Conservation (phyloP, 2,888 invertebrate genomes). For the Amphipyra berbera region DNA sequence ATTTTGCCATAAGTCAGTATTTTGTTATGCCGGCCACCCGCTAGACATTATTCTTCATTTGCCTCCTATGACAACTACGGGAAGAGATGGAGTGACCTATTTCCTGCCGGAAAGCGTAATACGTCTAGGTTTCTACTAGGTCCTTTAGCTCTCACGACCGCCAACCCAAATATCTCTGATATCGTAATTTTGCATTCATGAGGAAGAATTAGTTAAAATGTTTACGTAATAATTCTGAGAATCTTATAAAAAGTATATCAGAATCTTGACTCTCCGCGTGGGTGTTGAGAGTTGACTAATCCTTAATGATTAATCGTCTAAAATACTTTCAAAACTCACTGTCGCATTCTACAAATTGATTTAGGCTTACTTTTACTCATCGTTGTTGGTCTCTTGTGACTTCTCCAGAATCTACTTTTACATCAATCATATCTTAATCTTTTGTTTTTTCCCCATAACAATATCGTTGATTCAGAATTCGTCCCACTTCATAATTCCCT, state of each 20-base stretch:
- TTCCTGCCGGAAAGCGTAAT: too few species aligned
- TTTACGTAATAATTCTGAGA: conserved; percentile 13
- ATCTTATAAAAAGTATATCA: conserved; percentile 19
- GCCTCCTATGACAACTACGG: too few species aligned
- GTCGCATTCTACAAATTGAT: conserved; percentile 4
- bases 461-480: conserved; percentile 50
- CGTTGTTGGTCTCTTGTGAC: not conserved
- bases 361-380: conserved; percentile 1
- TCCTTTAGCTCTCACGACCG: too few species aligned
- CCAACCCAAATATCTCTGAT: too few species aligned
- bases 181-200: too few species aligned
- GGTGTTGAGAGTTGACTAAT: conserved; percentile 12
- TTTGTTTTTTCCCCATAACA: conserved; percentile 41
- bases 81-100: too few species aligned
- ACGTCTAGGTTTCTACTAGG: too few species aligned
- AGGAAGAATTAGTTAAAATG: not conserved
- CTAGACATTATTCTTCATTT: too few species aligned
- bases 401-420: conserved; percentile 1
- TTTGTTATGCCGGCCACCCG: too few species aligned
- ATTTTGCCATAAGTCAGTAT: too few species aligned
- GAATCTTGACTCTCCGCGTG: conserved; percentile 9
- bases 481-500: conserved; percentile 58
- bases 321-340: conserved; percentile 22
- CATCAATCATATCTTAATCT: conserved; percentile 6
- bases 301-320: conserved; percentile 18